Base-by-base conservation (phyloP, 2,113 vertebrate species). In the Rhinopomastus cyanomelas region DNA sequence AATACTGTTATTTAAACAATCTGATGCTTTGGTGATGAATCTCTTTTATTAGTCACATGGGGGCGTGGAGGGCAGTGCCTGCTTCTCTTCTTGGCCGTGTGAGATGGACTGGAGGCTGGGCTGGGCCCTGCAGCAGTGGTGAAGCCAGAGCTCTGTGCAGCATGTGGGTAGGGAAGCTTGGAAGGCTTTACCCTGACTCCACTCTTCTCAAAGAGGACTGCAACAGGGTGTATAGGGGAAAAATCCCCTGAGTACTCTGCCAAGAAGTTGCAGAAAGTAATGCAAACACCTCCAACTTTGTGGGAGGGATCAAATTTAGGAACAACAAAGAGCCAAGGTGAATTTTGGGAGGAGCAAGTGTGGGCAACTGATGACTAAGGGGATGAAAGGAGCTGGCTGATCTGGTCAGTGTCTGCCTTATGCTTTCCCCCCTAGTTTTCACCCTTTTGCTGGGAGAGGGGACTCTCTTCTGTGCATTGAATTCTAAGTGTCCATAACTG, bases 1-100 rank as follows among this genome's bases (percentile, higher is more conserved):
- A 96, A 95, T 96, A 93, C 92, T 76, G 78, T 85, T 95, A 81
- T 89, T 95, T 89, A 94, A 95, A 95, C 90, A 49, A 87, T n/a
- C 48, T 32, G 4, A 1, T 32, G 84, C 46, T 92, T 36, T 81
- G 74, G 77, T 96, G 88, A 71, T 88, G 19, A 17, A 57, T 96
- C 64, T 94, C 32, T 89, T 53, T 66, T 61, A 2, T 30, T 66
- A 32, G 60, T 26, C 30, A 11, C 25, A 57, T 5, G 18, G 8
- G 49, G 25, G 49, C 20, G 72, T 0, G 2, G 23, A 48, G 66
- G 39, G 36, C 34, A 3, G 0, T 0, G 2, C 25, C 30, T 66
- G 42, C 52, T 19, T n/a, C n/a, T 22, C 29, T 55, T 21, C 53
- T 64, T 3, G 1, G 2, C 39, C 15, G 39, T 15, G 15, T 42